Conservation (phyloP, 2,797 vertebrate genomes). For the Somateria mollissima region DNA sequence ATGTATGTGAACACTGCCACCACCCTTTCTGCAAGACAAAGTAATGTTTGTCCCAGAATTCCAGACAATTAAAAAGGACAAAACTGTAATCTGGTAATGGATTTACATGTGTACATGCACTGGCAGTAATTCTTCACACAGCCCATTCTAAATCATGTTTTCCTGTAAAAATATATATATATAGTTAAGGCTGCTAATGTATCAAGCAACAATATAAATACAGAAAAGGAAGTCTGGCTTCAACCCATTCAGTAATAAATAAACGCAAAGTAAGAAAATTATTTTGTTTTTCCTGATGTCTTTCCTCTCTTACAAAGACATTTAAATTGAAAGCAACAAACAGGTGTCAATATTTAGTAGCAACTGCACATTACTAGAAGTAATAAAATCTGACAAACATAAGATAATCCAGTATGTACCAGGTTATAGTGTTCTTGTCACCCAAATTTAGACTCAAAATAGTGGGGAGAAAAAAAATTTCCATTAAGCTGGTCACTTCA, state of each 20-base stretch:
- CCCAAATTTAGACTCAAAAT: neutral
- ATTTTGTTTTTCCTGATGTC: neutral
- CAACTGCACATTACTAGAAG: neutral
- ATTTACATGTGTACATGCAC: fast-evolving
- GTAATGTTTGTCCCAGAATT: neutral
- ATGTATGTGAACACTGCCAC: neutral
- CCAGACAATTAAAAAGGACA: neutral
- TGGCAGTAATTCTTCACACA: neutral
- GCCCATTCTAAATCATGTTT: neutral
- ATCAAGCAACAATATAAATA: neutral
- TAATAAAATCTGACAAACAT: neutral
- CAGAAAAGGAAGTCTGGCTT: neutral
- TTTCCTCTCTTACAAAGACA: neutral
- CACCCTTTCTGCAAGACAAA: neutral
- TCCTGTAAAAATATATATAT: neutral
- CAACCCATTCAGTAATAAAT: neutral
- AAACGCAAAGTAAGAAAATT: neutral
- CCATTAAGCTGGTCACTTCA: neutral
- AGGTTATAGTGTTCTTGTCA: neutral
- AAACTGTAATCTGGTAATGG: neutral
- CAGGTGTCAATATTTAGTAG: neutral
- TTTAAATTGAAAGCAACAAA: neutral
- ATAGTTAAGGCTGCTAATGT: neutral
- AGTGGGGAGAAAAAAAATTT: neutral
- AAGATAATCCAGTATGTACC: neutral